These are phyloP conservation scores for Heptranchias perlo DNA, from an alignment of 2,113 vertebrate genomes.

Conservation along the genomic window DNA sequence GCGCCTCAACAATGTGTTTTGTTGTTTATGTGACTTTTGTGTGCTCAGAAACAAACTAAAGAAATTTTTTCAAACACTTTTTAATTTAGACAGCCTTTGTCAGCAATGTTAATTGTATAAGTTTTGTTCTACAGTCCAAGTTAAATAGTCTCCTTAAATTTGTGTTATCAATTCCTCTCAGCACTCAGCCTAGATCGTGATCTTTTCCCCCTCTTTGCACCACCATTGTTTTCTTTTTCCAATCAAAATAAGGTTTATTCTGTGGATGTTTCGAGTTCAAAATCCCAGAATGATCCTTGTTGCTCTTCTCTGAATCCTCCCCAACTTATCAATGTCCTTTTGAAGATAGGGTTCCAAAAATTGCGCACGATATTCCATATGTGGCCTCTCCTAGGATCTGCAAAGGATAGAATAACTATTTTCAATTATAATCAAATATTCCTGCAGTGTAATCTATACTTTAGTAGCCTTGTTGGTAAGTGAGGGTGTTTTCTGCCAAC, in stretches of 20 bases:
- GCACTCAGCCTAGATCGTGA: background rate
- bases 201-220: background rate
- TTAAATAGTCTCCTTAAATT: background rate
- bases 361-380: background rate
- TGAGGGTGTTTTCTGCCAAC: background rate
- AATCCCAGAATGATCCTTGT: background rate
- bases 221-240: background rate
- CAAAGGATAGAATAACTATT: background rate
- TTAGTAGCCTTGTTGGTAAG: background rate
- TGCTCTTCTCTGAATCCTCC: background rate
- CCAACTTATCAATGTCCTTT: background rate
- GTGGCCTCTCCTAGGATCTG: background rate
- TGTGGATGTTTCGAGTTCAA: background rate
- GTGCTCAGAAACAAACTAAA: background rate
- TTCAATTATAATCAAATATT: background rate
- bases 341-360: background rate
- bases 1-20: background rate
- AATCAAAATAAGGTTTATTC: background rate
- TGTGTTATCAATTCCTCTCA: background rate
- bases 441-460: background rate
- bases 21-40: background rate
- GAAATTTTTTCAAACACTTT: background rate
- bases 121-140: background rate
- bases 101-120: background rate
- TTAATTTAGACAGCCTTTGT: background rate